Conservation (phyloP, 2,797 vertebrate species). For the Neosalanx taihuensis region DNA sequence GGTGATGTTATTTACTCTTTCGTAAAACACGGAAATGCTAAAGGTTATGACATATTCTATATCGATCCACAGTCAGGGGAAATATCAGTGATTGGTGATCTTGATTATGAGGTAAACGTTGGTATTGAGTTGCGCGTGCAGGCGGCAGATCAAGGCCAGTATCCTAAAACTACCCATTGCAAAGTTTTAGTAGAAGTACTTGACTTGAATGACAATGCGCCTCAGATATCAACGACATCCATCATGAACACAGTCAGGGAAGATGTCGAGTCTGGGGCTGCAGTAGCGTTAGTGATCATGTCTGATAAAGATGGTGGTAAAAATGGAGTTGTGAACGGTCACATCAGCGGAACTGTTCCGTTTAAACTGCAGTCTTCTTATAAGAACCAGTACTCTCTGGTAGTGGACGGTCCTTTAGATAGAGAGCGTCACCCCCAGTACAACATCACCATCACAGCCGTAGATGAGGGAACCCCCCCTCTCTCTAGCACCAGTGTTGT, state of each 20-base stretch:
- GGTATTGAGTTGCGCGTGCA: constrained; percentile 43
- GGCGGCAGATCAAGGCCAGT: constrained; percentile 44
- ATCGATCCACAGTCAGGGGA: constrained; percentile 14
- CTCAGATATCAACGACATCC: constrained; percentile 40
- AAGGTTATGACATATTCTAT: not conserved
- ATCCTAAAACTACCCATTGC: constrained; percentile 36
- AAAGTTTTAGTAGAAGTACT: constrained; percentile 54
- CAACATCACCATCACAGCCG: constrained; percentile 51
- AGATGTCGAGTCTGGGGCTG: constrained; percentile 32
- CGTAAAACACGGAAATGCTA: constrained; percentile 20
- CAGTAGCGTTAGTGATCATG: constrained; percentile 38
- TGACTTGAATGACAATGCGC: constrained; percentile 53
- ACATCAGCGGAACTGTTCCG: constrained; percentile 21
- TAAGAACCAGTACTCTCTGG: constrained; percentile 46
- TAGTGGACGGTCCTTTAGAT: constrained; percentile 40
- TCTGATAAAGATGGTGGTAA: constrained; percentile 45
- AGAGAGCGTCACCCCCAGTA: constrained; percentile 54
- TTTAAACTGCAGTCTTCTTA: constrained; percentile 47
- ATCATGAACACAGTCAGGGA: constrained; percentile 34
- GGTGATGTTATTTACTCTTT: constrained; percentile 53
- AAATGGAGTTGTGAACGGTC: constrained; percentile 36
- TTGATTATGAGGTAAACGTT: constrained; percentile 43
- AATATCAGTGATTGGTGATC: constrained; percentile 37
- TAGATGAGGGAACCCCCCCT: constrained; percentile 55
- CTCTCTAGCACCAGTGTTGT: constrained; percentile 46